Conservation (phyloP, 2,113 vertebrate species). For the Bos indicus region DNA sequence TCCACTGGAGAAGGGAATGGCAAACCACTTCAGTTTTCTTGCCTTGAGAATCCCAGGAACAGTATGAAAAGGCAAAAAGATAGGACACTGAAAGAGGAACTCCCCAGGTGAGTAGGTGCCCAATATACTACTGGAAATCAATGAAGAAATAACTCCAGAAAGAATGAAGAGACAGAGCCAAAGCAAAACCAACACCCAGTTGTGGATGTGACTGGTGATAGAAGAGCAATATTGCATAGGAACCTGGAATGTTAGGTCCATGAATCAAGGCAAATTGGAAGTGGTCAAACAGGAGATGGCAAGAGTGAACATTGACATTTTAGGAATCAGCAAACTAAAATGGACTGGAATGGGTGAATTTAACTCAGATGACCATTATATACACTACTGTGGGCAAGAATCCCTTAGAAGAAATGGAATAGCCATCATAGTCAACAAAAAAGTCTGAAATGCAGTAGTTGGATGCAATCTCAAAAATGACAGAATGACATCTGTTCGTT, state of each 20-base stretch:
- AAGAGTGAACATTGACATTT: fast-evolving
- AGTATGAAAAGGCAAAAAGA: neutral
- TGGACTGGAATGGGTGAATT: neutral
- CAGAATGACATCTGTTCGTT: neutral
- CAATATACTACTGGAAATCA: neutral
- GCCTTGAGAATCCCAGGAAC: neutral
- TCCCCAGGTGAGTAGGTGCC: neutral
- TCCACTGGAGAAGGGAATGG: neutral
- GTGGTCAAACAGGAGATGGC: neutral
- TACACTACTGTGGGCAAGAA: neutral
- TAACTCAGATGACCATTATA: neutral
- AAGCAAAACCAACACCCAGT: neutral
- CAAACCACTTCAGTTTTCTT: neutral
- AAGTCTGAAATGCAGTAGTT: neutral
- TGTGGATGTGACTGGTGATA: neutral
- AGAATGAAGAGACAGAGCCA: neutral
- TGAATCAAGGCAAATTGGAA: neutral
- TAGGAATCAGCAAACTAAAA: neutral
- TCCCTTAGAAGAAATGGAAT: neutral
- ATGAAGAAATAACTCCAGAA: neutral
- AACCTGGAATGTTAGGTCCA: neutral
- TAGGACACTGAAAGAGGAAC: neutral
- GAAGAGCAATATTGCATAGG: neutral
- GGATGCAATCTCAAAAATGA: neutral
- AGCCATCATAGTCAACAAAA: neutral